Evolutionary conservation across 2,888 invertebrate species (phyloP).

Genomic region (Liopterus haemorrhoidalis): DNA sequence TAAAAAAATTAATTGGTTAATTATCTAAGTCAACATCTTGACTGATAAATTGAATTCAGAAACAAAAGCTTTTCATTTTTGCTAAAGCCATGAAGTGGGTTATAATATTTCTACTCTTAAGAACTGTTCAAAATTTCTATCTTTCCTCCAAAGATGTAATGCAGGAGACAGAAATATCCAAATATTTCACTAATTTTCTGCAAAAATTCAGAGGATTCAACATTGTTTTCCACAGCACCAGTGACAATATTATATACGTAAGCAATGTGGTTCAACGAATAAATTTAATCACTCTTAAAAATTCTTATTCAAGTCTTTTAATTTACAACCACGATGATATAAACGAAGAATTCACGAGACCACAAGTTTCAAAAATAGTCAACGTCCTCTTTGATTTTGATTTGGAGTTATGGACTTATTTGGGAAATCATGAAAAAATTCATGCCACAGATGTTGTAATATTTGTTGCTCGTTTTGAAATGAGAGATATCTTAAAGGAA

Average conservation of each 20-base stretch:
- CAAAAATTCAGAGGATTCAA: slow-evolving; percentile 10
- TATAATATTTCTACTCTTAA: no score
- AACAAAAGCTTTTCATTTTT: no score
- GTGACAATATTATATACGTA: slow-evolving; percentile 6
- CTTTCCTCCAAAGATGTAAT: no score
- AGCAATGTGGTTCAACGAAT: slow-evolving; percentile 13
- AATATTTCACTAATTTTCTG: slow-evolving; percentile 8
- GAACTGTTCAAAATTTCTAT: no score
- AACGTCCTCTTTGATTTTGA: slow-evolving; percentile 15
- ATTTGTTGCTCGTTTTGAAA: slow-evolving; percentile 10
- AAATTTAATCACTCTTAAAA: slow-evolving; percentile 10
- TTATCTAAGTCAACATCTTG: no score
- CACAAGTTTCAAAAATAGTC: slow-evolving; percentile 9
- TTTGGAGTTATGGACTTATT: slow-evolving; percentile 6
- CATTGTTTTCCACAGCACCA: slow-evolving; percentile 15
- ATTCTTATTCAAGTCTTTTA: slow-evolving; percentile 10
- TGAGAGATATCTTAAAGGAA: slow-evolving; percentile 4
- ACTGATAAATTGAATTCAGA: no score
- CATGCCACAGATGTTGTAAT: slow-evolving; percentile 18
- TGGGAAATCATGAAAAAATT: slow-evolving; percentile 15
- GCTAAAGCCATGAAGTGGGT: no score
- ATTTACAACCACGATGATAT: slow-evolving; percentile 16
- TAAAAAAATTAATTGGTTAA: no score
- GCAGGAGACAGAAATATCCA: slow-evolving; percentile 13
- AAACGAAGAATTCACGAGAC: slow-evolving; percentile 4